Evolutionary conservation across 2,797 vertebrate genomes (phyloP).

Genomic region (Sylvilagus floridanus): DNA sequence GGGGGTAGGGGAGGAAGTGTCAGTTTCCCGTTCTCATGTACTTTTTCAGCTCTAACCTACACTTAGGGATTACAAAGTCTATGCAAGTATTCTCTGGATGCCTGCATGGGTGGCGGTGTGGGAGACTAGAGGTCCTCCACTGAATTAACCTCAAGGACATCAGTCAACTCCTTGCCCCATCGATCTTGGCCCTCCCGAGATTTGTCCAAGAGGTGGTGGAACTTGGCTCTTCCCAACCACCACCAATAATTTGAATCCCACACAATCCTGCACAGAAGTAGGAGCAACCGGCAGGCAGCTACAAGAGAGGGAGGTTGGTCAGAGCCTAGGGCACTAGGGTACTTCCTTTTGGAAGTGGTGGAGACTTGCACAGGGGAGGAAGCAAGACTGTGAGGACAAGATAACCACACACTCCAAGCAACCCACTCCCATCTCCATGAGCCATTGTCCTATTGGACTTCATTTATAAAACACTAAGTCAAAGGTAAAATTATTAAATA

Average conservation of each 20-base stretch:
- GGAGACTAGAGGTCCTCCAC: not conserved
- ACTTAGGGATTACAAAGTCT: not conserved
- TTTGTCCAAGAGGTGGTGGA: not conserved
- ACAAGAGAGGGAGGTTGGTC: not conserved
- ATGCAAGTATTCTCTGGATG: not conserved
- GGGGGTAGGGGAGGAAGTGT: not conserved
- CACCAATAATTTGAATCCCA: not conserved
- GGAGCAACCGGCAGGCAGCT: not conserved
- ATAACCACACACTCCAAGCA: too few relatives aligned
- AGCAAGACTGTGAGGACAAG: not conserved
- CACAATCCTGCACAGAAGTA: not conserved
- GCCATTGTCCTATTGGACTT: not conserved
- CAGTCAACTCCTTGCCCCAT: not conserved
- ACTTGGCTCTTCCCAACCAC: not conserved
- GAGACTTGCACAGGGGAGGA: not conserved
- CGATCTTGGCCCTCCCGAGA: not conserved
- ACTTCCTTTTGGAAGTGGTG: too few relatives aligned
- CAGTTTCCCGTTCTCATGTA: not conserved
- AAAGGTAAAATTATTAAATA: not conserved
- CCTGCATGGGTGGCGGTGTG: not conserved
- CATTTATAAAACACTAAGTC: not conserved
- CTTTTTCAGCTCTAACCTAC: not conserved
- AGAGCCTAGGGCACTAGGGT: not conserved
- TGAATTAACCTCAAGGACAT: not conserved
- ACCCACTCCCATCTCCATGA: not conserved